Base-by-base conservation (phyloP, 92 coral and sea anemone genomes). In the Pocillopora grandis region DNA sequence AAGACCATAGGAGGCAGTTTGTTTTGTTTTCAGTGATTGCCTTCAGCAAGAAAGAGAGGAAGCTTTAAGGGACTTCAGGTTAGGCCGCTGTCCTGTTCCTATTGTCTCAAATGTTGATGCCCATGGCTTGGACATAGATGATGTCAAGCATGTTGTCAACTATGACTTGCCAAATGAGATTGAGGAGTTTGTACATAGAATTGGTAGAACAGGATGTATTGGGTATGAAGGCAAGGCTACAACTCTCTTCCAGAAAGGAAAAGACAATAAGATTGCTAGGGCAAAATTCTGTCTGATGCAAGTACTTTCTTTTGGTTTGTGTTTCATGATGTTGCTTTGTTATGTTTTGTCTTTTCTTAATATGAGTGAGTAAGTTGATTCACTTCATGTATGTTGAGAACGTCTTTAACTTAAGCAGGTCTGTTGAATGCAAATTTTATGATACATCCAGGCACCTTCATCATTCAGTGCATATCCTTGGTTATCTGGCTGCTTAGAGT, bases 31-130 rank as follows among this genome's bases (percentile, higher is more conserved):
- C 71, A 95, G 98, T 72, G 97, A 95, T 81, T 95, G 98, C 12
- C 74, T 77, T 18, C 98, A 95, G 76, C 75, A 85, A 76, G 95
- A 95, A 76, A 88, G 98, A 66, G 98, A 95, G 77, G 95, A 90
- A 48, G 98, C 98, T 0, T 86, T 95, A 55, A 86, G 86, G 27
- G 98, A 93, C 72, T 95, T 95, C 95, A 85, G 93, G n/a, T 73
- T 36, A 52, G 98, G 98, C 0, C 88, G 94, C 9, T 92, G 95
- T 62, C 95, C 98, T 0, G 94, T 95, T 1, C 91, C 93, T 16
- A 91, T 95, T 70, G 98, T 98, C 21, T 93, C 98, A 42, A 91
- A 94, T 88, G 98, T 95, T 59, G 98, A 98, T 18, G 98, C 98
- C 2, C 88, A 98, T 75, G 98, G 98, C 12, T 73, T 95, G 72